Evolutionary conservation across 2,888 invertebrate genomes (phyloP), one percentile per base, ranked within the genome.

Genomic region (Glaucopsyche alexis): DNA sequence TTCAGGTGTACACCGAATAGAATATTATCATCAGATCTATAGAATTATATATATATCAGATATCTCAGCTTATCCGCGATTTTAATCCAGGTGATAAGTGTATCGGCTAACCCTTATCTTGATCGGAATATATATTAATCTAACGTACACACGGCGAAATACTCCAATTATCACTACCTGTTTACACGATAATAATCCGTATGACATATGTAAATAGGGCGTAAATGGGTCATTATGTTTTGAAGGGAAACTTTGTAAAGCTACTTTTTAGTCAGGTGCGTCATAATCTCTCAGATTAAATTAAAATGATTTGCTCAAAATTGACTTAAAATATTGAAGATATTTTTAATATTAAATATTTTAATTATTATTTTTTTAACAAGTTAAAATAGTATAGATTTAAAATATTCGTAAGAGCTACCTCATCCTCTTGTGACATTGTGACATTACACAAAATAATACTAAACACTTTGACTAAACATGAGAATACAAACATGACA

Each of bases 61-160:
- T 85, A 88, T 89, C 89, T 55, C 74, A 77, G 78, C 76, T 78
- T 79, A 79, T 80, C 78, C 79, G 79, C 86, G 88, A 89, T 89
- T 83, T 85, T 88, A 89, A 89, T 89, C 89, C 86, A 78, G 72
- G 75, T 77, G 85, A 87, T 86, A 86, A 74, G 42, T 72, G 72
- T 84, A 85, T 84, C 83, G 72, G 76, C 80, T 82, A 81, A 81
- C 72, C 55, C 38, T 71, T 77, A 77, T 77, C 76, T 76, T 74
- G 75, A 67, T 67, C 67, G 67, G n/a, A 67, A 45, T 45, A 19
- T 16, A 16, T 67, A 16, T 19, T 67, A 19, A 67, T 45, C 16
- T 16, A 19, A 11, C 60, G 60, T 60, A 60, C 38, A 60, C 29
- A 11, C 7, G 60, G 60, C 60, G 7, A 60, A 60, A 60, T 60